Evolutionary conservation across 2,797 vertebrate species (phyloP), one percentile per base, ranked within the genome.

Genomic region (Pseudomugil gertrudae): DNA sequence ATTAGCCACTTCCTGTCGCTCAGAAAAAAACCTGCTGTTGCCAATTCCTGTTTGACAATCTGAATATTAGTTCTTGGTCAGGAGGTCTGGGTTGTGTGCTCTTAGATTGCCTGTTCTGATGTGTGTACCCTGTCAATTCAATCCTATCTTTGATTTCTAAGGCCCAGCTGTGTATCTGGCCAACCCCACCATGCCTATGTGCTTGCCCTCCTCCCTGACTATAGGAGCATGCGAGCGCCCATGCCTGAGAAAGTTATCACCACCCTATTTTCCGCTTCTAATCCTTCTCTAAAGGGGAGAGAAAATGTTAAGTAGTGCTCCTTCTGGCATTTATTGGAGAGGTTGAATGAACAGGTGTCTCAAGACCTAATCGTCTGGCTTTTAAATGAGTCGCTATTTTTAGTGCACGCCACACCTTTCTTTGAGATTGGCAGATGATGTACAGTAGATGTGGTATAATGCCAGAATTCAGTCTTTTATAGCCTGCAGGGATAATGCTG

Each of bases 31-130:
- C 84, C 74, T 82, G 79, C 82, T 69, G 80, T 83, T 84, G 89
- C 90, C 87, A 91, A 88, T 70, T 74, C 78, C 80, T 87, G 84
- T 91, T 87, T 87, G 87, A 90, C 88, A 89, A 84, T 90, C 75
- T 82, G 87, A 91, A 91, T 91, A 87, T 88, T 86, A 87, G 81
- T 86, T 83, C 81, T 79, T 76, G 81, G 86, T 89, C 90, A 86
- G 87, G 80, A 86, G 81, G 84, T 80, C 77, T 81, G 74, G 69
- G 61, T 80, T 59, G 77, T 57, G 63, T 43, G 26, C 72, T 78
- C 79, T 85, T 87, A 78, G 75, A 88, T 86, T 83, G 75, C 85
- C 81, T 74, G 78, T 85, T 89, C 74, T 81, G 81, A 88, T 86
- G 87, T 86, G 79, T 73, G 74, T 57, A 66, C 73, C 76, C 66